Base-by-base conservation (phyloP, 2,113 vertebrate species). In the Crotophaga sulcirostris region DNA sequence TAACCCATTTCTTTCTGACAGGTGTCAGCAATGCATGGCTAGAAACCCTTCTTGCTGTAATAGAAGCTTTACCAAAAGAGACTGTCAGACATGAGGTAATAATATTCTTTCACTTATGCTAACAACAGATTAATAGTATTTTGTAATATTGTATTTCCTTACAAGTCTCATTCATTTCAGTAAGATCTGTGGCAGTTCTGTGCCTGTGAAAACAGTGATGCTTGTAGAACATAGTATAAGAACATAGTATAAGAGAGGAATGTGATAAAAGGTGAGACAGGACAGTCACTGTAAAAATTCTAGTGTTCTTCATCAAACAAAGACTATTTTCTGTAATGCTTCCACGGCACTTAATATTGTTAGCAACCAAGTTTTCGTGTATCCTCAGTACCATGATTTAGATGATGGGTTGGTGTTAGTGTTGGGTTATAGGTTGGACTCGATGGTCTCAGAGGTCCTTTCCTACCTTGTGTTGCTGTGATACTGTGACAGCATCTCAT, bases 11-110 rank as follows among this genome's bases (percentile, higher is more conserved):
- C 38, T 96, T 72, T 91, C 55, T 89, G 59, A 91, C 97, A 99
- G 99, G 98, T 94, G 98, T 99, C 93, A 99, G 99, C 97, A 99
- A 98, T 18, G 98, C 99, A 33, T 99, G 99, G 99, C 95, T 99
- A 93, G 99, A 99, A 95, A 99, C 99, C 26, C 98, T 99, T 93
- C 98, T 99, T 94, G 98, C 98, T 68, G 98, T 99, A 87, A 98
- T 99, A 96, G 98, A 99, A 84, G 97, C 98, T 88, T 97, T 99
- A 92, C 99, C 99, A 80, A 99, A 99, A 97, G 99, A 99, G 94
- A 99, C 98, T 64, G 97, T 99, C 86, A 98, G 98, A 86, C 99
- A 99, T 70, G 99, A 99, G 98, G 99, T 99, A 98, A 97, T n/a
- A 24, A 49, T 52, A 60, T n/a, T 91, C 52, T 69, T 16, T 23